A percentile compares a stretch with the other conserved stretches of the same genome.
phyloP scores from a whole-genome alignment of 1,140 invertebrate genomes.

The Littorina saxatilis region DNA sequence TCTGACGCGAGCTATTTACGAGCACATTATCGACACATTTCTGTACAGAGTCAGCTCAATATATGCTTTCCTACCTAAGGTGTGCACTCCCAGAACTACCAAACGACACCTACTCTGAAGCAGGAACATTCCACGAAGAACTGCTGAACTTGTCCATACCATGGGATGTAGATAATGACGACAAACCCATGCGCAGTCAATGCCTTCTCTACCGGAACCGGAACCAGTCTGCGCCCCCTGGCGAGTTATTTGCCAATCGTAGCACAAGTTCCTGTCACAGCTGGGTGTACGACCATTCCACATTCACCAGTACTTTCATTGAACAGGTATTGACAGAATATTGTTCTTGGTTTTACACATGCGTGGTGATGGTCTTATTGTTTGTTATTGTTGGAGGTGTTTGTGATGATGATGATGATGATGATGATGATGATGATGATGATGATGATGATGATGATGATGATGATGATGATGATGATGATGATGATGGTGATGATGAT shows the following conservation, averaged over 20 bases:
- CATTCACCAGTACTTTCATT: constrained; percentile 74
- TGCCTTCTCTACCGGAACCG: constrained; percentile 28
- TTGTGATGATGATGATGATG: too few species aligned
- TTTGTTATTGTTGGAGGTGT: constrained; percentile 12
- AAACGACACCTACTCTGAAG: constrained; percentile 12
- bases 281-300: constrained; percentile 86
- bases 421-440: constrained; percentile 10
- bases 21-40: too few species aligned
- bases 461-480: constrained; percentile 2
- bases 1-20: too few species aligned
- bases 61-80: not conserved
- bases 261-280: constrained; percentile 87
- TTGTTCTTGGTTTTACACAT: too few species aligned
- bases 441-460: constrained; percentile 10
- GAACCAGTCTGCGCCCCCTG: constrained; percentile 40
- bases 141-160: constrained; percentile 24
- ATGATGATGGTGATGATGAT: constrained; percentile 10
- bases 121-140: not conserved
- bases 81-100: constrained; percentile 14
- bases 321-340: too few species aligned
- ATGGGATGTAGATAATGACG: constrained; percentile 25
- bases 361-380: constrained; percentile 83
- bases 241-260: constrained; percentile 77
- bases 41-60: too few species aligned
- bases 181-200: constrained; percentile 6